Conservation (phyloP, 2,797 vertebrate species). For the Glossophaga mutica region DNA sequence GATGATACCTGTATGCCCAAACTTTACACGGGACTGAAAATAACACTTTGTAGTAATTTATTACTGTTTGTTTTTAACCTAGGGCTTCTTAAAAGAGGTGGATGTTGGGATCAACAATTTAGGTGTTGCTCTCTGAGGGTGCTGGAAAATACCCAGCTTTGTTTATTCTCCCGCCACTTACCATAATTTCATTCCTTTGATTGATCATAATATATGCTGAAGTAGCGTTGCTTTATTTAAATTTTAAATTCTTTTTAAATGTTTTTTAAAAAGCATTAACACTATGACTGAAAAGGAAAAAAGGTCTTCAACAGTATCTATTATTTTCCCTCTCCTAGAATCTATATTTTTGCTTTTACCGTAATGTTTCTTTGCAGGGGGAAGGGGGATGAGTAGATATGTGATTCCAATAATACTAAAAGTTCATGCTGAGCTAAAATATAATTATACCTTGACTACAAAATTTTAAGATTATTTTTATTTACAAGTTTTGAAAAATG, state of each 20-base stretch:
- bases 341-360: constrained; percentile 3
- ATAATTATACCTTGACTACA: constrained; percentile 70
- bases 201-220: neutral
- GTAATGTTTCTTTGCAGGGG: neutral
- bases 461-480: constrained; percentile 91
- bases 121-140: neutral
- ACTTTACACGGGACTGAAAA: neutral
- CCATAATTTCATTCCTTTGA: neutral
- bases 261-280: constrained; percentile 4
- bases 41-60: neutral
- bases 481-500: constrained; percentile 97
- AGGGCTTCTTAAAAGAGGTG: constrained; percentile 5
- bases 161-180: neutral
- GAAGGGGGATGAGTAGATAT: neutral
- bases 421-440: constrained; percentile 49
- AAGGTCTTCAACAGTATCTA: neutral
- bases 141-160: neutral
- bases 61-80: neutral
- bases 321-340: neutral
- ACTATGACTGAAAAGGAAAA: neutral
- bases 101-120: neutral
- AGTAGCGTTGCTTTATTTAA: constrained; percentile 8
- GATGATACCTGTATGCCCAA: neutral
- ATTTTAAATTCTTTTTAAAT: constrained; percentile 27
- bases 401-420: neutral